phyloP scores from a whole-genome alignment of 2,888 invertebrate genomes.

The Melinopterus prodromus region DNA sequence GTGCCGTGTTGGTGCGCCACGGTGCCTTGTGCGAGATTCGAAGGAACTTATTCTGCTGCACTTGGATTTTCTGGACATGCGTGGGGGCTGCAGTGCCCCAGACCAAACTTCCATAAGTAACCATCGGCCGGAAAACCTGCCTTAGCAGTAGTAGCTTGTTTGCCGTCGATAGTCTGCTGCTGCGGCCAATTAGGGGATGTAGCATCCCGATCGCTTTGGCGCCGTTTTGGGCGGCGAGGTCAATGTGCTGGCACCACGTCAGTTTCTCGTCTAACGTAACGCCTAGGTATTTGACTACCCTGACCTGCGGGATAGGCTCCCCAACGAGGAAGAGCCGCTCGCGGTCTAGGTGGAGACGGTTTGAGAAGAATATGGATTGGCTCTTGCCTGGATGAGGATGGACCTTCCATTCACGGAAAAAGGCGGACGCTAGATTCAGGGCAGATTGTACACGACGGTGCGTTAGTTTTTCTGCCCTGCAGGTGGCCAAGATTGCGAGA shows the following conservation, averaged over 20 bases:
- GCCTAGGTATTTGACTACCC: neutral
- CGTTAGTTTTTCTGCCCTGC: neutral
- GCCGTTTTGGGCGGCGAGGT: no score
- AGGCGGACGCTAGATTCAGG: neutral
- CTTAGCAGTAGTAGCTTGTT: neutral
- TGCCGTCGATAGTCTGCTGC: no score
- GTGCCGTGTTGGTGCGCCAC: neutral
- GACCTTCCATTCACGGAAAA: neutral
- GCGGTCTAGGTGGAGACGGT: neutral
- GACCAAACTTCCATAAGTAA: neutral
- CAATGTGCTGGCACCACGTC: neutral
- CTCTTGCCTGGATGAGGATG: neutral
- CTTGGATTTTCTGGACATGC: neutral
- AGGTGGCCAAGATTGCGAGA: constrained; percentile 7
- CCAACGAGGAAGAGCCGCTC: neutral
- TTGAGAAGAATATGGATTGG: neutral
- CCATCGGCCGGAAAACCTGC: neutral
- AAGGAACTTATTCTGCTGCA: neutral
- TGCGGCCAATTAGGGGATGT: no score
- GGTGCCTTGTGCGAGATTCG: neutral
- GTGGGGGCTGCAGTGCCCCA: neutral
- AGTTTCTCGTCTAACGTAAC: neutral
- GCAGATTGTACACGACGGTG: neutral
- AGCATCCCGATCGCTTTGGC: no score
- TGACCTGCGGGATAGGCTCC: neutral